Evolutionary conservation across 2,888 invertebrate genomes (phyloP), one percentile per base, ranked within the genome.

Genomic region (Tetragonula carbonaria): DNA sequence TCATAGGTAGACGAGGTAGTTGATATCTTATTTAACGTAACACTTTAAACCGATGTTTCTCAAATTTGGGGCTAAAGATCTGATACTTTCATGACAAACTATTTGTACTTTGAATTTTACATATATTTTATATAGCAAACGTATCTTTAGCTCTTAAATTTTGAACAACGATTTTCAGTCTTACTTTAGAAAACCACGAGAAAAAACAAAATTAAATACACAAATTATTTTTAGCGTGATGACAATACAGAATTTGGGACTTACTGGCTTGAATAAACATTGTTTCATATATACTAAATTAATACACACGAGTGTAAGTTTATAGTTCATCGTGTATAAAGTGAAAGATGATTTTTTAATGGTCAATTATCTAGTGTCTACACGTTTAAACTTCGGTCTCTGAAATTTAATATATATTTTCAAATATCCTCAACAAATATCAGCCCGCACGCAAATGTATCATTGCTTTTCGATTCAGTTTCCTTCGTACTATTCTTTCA

Each of bases 401-500:
- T 50, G 71, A 66, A 74, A 74, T 78, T 78, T 45, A 50, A 78
- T 74, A 78, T 51, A 73, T 55, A 18, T 78, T 75, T 84, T 79
- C 21, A 68, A 74, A 38, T 70, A 85, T 80, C 73, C 67, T 84
- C 72, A 76, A 76, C 55, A 70, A 80, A 84, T 84, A 84, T 79
- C 85, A 85, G 85, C 85, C 85, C 85, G 80, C 84, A 85, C 80
- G 84, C 80, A 85, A 85, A 85, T 77, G 71, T 77, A 77, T 80
- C 71, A 77, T 80, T 80, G 75, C 77, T 80, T 84, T 67, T 80
- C 85, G 85, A 85, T 86, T 85, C 78, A 85, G 68, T 86, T 81
- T 85, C 68, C 72, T 78, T 68, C 77, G 33, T 71, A 78, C 33
- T 75, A 80, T 73, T 51, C 8, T 59, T 55, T 55, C 16, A 28